These are phyloP conservation scores for Cranoglanis bouderius DNA, from an alignment of 2,113 vertebrate species.

Conservation along the genomic window DNA sequence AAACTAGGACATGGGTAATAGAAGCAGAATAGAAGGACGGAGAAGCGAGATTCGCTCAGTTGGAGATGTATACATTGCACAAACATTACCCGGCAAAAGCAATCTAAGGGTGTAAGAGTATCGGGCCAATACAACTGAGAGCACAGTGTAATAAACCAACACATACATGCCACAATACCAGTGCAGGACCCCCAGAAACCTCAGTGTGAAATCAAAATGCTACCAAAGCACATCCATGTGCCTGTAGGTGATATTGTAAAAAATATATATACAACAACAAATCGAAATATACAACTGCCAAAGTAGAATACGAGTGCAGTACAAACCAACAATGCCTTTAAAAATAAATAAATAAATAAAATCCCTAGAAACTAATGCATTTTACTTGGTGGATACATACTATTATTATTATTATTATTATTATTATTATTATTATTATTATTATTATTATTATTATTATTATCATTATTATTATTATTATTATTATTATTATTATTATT, in stretches of 20 bases:
- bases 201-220: slow-evolving; percentile 20
- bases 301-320: background rate
- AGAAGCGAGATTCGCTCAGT: slow-evolving; percentile 36
- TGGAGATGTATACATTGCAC: slow-evolving; percentile 54
- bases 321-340: background rate
- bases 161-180: slow-evolving; percentile 28
- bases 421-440: background rate
- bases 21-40: slow-evolving; percentile 38
- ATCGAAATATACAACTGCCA: background rate
- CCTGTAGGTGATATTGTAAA: background rate
- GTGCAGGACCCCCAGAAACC: background rate
- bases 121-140: slow-evolving; percentile 36
- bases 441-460: background rate
- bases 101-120: slow-evolving; percentile 48
- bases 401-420: background rate
- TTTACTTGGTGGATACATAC: background rate
- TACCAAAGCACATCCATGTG: background rate
- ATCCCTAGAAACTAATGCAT: too few relatives aligned
- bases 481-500: background rate
- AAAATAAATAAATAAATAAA: background rate
- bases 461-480: background rate
- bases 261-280: too few relatives aligned
- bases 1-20: slow-evolving; percentile 30
- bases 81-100: slow-evolving; percentile 46
- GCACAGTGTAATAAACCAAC: slow-evolving; percentile 30